Base-by-base conservation (phyloP, 2,113 vertebrate species). In the Pseudopipra pipra region DNA sequence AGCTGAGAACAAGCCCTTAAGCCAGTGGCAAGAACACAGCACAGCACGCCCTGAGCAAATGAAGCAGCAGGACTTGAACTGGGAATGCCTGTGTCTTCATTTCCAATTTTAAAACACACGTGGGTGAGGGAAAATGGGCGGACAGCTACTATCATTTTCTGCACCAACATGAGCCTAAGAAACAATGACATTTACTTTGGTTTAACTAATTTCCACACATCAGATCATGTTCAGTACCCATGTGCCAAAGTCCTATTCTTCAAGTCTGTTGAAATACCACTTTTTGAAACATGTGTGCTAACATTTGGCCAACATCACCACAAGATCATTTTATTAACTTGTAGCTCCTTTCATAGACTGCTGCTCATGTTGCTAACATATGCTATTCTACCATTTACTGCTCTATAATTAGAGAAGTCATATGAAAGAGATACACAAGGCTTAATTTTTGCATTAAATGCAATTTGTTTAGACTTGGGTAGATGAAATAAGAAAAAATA, bases 311-410 rank as follows among this genome's bases (percentile, higher is more conserved):
- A 97, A 96, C 92, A 95, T 88, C 86, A 95, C 95, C 95, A 96
- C 95, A 97, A 97, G 91, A 97, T 96, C 94, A 89, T 97, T 98
- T 98, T 98, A 98, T 97, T 96, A 98, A 97, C 94, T 98, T 95
- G 94, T 96, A 96, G 96, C 89, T 98, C 90, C 95, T 98, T 98
- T 98, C 97, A 98, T 97, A 97, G 96, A 97, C 97, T 98, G 97
- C 97, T 98, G 97, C 97, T 98, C 97, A 97, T 96, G 97, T 97
- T 98, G 97, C 96, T 98, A 97, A 97, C 97, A 98, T 97, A 97
- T 97, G 97, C 95, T 97, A 85, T 93, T 95, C 96, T 97, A 92
- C 89, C 93, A 96, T 97, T 97, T 95, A 96, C 87, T 97, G 87
- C 95, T 91, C 95, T 98, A 96, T 97, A 97, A 97, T 98, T 97